A percentile compares a stretch with the other conserved stretches of the same genome.
phyloP scores from a whole-genome alignment of 2,113 vertebrate species.

The Anseranas semipalmata region DNA sequence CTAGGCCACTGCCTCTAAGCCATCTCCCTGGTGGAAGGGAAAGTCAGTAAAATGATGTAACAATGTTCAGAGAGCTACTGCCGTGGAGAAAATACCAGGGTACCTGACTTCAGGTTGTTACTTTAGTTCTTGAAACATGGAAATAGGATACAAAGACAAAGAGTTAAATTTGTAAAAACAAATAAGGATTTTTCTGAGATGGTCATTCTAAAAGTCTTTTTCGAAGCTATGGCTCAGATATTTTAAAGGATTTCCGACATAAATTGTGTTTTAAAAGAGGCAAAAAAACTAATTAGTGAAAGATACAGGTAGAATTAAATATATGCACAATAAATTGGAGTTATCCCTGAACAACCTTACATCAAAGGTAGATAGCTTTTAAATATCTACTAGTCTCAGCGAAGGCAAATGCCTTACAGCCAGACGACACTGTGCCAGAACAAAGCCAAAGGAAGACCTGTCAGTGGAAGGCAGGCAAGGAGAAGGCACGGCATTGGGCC shows the following conservation, averaged over 20 bases:
- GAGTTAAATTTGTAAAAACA: rapidly evolving
- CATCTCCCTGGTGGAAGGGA: rapidly evolving
- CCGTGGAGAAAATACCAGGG: neutral
- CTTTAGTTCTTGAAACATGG: neutral
- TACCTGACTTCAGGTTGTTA: neutral
- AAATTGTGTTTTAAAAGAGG: neutral
- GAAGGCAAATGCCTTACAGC: neutral
- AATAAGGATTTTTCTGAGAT: neutral
- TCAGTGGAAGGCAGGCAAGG: neutral
- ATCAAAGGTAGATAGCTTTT: neutral
- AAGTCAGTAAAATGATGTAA: neutral
- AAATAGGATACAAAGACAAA: rapidly evolving
- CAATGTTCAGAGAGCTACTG: neutral
- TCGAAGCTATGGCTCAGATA: neutral
- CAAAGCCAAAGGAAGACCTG: neutral
- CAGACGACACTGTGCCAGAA: neutral
- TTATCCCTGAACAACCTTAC: neutral
- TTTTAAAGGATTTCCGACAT: neutral
- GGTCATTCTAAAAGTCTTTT: neutral
- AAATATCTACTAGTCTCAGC: neutral
- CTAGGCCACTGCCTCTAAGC: rapidly evolving
- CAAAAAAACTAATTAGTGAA: neutral
- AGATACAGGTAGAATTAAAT: neutral
- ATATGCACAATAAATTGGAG: neutral
- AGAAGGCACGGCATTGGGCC: neutral